phyloP scores from a whole-genome alignment of 2,797 vertebrate species.

The Calcarius lapponicus region DNA sequence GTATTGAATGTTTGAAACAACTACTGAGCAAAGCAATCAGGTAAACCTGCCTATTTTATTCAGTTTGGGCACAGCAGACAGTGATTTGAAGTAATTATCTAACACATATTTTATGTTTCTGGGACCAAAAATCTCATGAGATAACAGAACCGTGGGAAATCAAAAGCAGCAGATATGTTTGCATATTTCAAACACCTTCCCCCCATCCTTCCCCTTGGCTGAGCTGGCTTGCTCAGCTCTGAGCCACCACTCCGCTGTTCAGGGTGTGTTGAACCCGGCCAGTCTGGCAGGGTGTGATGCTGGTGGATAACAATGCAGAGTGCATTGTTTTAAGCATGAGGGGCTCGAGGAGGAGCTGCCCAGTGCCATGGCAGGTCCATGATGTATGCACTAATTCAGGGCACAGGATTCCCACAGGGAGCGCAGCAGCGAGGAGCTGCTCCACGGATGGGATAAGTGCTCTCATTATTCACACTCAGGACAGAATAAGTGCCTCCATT shows the following conservation, averaged over 20 bases:
- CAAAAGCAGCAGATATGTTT: background rate
- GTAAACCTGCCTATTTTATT: background rate
- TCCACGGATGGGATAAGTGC: background rate
- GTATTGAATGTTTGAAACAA: background rate
- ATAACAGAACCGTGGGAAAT: background rate
- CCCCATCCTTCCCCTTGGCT: accelerated
- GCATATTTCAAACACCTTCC: background rate
- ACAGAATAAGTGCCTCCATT: slow-evolving; percentile 51
- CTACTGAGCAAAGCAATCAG: background rate
- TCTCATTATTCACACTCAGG: slow-evolving; percentile 47
- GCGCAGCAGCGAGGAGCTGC: accelerated
- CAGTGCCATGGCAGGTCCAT: accelerated
- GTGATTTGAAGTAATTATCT: background rate
- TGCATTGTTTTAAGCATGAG: background rate
- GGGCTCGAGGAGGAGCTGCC: background rate
- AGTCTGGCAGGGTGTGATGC: background rate
- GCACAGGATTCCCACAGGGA: background rate
- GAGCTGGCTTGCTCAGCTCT: background rate
- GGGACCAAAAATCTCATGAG: background rate
- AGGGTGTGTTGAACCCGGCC: background rate
- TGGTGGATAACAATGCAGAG: background rate
- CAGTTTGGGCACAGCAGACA: background rate
- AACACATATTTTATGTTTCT: background rate
- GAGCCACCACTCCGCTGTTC: background rate
- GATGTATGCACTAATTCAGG: background rate